Evolutionary conservation across 2,888 invertebrate genomes (phyloP).

Genomic region (Drosophila fungiperda): DNA sequence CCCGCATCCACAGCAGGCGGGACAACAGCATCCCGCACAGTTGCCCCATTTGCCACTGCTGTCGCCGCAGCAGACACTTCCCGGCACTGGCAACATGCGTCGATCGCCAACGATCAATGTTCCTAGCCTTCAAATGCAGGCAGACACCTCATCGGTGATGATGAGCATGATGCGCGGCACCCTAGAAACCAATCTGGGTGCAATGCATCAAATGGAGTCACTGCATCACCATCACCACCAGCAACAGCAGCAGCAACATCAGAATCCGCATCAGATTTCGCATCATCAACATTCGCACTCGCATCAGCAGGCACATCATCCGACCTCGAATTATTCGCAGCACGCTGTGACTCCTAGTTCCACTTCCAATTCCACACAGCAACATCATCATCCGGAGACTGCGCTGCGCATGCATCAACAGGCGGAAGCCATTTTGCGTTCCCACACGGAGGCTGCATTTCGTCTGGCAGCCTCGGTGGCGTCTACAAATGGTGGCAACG

Average conservation of each 20-base stretch:
- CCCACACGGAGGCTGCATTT: constrained; percentile 94
- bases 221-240: constrained; percentile 65
- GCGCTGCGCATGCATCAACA: constrained; percentile 89
- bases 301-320: constrained; percentile 87
- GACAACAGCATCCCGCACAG: constrained; percentile 46
- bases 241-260: constrained; percentile 27
- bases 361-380: neutral
- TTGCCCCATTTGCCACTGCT: constrained; percentile 46
- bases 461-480: constrained; percentile 87
- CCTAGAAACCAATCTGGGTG: constrained; percentile 56
- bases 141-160: constrained; percentile 70
- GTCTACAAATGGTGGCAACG: constrained; percentile 33
- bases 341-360: constrained; percentile 1
- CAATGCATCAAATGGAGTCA: constrained; percentile 65
- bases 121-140: constrained; percentile 74
- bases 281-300: constrained; percentile 86
- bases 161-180: constrained; percentile 87
- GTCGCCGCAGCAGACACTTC: constrained; percentile 31
- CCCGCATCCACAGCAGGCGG: constrained; percentile 25
- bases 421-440: constrained; percentile 88
- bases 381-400: constrained; percentile 74
- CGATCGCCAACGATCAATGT: constrained; percentile 60
- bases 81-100: constrained; percentile 74
- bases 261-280: constrained; percentile 77
- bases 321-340: constrained; percentile 51